These are phyloP conservation scores for Neoaliturus tenellus DNA, from an alignment of 2,888 invertebrate species.

Conservation along the genomic window DNA sequence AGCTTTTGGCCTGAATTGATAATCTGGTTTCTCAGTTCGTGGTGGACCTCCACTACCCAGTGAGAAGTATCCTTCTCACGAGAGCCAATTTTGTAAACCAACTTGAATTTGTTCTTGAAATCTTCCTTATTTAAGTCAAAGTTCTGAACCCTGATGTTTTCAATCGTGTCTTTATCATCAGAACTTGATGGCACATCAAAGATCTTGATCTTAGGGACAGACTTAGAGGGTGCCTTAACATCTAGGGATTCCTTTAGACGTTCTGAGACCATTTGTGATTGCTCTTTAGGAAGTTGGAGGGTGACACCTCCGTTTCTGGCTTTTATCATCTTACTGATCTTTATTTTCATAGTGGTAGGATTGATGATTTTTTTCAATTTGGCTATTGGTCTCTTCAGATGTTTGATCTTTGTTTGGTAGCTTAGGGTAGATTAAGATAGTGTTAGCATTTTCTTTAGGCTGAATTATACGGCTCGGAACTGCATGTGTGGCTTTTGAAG, in stretches of 20 bases:
- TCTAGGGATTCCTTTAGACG: background rate
- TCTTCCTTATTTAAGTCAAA: background rate
- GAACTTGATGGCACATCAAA: background rate
- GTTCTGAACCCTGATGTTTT: background rate
- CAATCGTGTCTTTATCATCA: background rate
- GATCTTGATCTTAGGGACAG: background rate
- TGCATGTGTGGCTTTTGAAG: no score
- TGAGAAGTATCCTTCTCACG: background rate
- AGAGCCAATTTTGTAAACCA: background rate
- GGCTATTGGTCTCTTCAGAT: background rate
- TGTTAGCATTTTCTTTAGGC: background rate
- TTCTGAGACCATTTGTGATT: background rate
- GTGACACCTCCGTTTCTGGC: background rate
- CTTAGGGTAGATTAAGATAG: background rate
- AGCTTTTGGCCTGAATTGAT: constrained; percentile 15
- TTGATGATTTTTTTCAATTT: background rate
- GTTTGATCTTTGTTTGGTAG: background rate
- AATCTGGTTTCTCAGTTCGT: background rate
- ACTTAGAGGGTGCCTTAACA: background rate
- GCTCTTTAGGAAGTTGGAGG: background rate
- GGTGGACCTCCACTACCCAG: background rate
- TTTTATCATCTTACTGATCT: background rate
- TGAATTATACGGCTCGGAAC: no score
- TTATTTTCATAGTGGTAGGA: background rate
- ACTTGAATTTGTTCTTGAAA: background rate